Base-by-base conservation (phyloP, 1,140 invertebrate genomes). In the Mactra quadrangularis region DNA sequence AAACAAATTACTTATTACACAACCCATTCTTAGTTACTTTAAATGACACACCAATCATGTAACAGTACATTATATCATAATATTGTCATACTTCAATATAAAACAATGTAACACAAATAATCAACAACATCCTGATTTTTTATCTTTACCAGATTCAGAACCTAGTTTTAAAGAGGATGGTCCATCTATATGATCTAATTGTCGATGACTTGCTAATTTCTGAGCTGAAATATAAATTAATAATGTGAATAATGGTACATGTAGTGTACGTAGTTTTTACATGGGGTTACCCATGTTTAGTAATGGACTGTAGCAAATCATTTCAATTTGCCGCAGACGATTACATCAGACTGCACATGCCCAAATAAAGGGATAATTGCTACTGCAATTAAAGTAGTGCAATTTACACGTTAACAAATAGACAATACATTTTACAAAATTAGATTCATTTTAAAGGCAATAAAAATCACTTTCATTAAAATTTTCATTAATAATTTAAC, bases 151-250 rank as follows among this genome's bases (percentile, higher is more conserved):
- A 27, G 60, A 64, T 57, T 85, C 47, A 22, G 72, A 52, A 0
- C 83, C 86, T 17, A 60, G 68, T 29, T 85, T 71, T n/a, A 72
- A 60, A 3, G 15, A n/a, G n/a, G 35, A 57, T 45, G 70, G 55
- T 45, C 38, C 66, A 27, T 33, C 45, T 17, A 17, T 38, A n/a
- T 55, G 72, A 35, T 50, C 66, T 17, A 55, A 59, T 4, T 57
- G 57, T n/a, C 59, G 19, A 33, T 41, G 68, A 9, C 64, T 60
- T 22, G 70, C 59, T 66, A 87, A 53, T 57, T 77, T 87, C 29
- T 87, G 82, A 3, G 85, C 85, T 87, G 83, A 77, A 64, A 33
- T 19, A 13, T 33, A 72, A 38, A 76, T 29, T 1, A n/a, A 33
- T 17, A 53, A 11, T 15, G n/a, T 35, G 3, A 13, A 68, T 70